Conservation (phyloP, 2,797 vertebrate species). For the Epinephelus malabaricus region DNA sequence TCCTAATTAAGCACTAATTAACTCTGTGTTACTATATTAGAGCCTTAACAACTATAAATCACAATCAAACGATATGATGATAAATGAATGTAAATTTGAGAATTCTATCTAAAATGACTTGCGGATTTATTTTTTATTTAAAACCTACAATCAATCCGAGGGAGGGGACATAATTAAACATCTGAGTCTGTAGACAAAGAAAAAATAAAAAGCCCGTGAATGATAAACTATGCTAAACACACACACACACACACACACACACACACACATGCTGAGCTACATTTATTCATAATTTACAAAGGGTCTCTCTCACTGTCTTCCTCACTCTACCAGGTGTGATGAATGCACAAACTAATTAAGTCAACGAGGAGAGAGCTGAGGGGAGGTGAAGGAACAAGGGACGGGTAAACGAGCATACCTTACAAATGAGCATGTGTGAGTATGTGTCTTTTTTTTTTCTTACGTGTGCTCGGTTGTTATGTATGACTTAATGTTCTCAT, state of each 20-base stretch:
- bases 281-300: constrained; percentile 43
- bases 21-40: constrained; percentile 19
- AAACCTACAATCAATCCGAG: constrained; percentile 1
- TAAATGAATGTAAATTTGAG: constrained; percentile 14
- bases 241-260: background rate
- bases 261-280: constrained; percentile 29
- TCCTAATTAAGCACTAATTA: constrained; percentile 51
- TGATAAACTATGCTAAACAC: constrained; percentile 33
- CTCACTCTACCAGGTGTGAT: constrained; percentile 51
- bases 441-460: background rate
- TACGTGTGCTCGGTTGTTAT: constrained; percentile 5
- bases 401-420: constrained; percentile 28
- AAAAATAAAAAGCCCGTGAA: constrained; percentile 14
- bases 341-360: constrained; percentile 62
- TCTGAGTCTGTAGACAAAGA: background rate
- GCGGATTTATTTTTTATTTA: background rate
- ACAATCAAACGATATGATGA: constrained; percentile 41
- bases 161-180: constrained; percentile 20
- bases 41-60: constrained; percentile 40
- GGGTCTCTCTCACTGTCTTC: constrained; percentile 16
- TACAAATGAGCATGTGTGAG: constrained; percentile 32
- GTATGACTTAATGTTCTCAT: constrained; percentile 56
- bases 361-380: constrained; percentile 39
- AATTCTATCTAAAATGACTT: constrained; percentile 20
- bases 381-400: constrained; percentile 41